Base-by-base conservation (phyloP, 2,797 vertebrate species). In the Tinamus major region DNA sequence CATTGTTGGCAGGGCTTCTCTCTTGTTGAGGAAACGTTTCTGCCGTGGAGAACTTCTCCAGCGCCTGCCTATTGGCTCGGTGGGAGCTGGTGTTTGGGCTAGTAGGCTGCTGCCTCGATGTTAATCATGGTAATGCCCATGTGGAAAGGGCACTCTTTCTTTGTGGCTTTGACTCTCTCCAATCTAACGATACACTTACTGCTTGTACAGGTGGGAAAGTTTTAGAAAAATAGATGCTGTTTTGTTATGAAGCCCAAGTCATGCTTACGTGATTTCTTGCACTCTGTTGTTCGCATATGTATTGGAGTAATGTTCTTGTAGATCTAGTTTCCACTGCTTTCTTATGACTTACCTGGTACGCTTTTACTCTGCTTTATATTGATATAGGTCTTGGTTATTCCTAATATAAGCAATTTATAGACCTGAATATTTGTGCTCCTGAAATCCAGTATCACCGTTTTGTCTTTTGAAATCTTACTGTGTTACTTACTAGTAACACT, bases 161-260 rank as follows among this genome's bases (percentile, higher is more conserved):
- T 35, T 15, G 29, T 27, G 2, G 27, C 18, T 75, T 87, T 14
- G 55, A 71, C 2, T 16, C 33, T 74, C 10, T 5, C 1, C 67
- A 12, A 31, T 49, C 18, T 84, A 16, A 31, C 5, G 41, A 2
- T 75, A 21, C 44, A 21, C 61, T 0, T 79, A 19, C 12, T 89
- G 33, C 21, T 49, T 49, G 4, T 64, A 56, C 17, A 2, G 17
- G n/a, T 48, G 23, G 46, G 37, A 53, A 81, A 55, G 35, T 37
- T 31, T 46, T 79, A 75, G 67, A 21, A 83, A 63, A 76, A 77
- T 16, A 62, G 1, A 3, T 18, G 2, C 0, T 0, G 14, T 19
- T 83, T 13, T 82, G 6, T 55, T 64, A 8, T 42, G 53, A 61
- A 58, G 14, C 11, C 71, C 67, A 77, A 64, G 55, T 39, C 61